Evolutionary conservation across 2,888 invertebrate genomes (phyloP).

Genomic region (Beris morrisii): DNA sequence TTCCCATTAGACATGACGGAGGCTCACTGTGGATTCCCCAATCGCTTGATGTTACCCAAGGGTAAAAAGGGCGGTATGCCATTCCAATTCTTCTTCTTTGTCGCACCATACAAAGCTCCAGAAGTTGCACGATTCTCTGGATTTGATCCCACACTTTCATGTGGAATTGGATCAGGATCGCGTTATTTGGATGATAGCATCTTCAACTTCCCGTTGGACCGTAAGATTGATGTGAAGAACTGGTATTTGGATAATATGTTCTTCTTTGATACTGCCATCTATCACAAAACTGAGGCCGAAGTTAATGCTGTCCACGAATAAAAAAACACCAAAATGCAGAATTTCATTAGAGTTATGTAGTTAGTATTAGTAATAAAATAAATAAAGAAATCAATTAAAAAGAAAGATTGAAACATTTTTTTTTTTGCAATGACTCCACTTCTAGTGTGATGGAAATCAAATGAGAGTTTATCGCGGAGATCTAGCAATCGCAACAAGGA

Average conservation of each 20-base stretch:
- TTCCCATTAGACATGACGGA: slow-evolving; percentile 58
- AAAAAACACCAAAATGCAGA: too few relatives aligned
- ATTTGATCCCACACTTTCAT: slow-evolving; percentile 59
- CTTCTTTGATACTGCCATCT: slow-evolving; percentile 67
- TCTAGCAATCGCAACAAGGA: too few relatives aligned
- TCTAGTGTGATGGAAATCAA: too few relatives aligned
- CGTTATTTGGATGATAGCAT: slow-evolving; percentile 64
- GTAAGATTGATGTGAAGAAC: slow-evolving; percentile 61
- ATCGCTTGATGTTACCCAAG: slow-evolving; percentile 67
- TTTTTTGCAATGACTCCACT: too few relatives aligned
- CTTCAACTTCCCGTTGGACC: slow-evolving; percentile 75
- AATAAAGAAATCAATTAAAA: too few relatives aligned
- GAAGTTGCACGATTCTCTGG: slow-evolving; percentile 55
- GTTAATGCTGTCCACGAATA: slow-evolving; percentile 8
- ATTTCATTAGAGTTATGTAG: too few relatives aligned
- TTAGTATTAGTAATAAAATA: too few relatives aligned
- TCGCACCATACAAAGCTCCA: slow-evolving; percentile 59
- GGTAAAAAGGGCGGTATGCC: slow-evolving; percentile 65
- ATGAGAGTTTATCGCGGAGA: too few relatives aligned
- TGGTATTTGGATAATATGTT: slow-evolving; percentile 70
- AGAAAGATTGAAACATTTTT: too few relatives aligned
- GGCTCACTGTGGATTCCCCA: slow-evolving; percentile 64
- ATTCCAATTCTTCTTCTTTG: slow-evolving; percentile 64
- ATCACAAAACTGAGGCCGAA: slow-evolving; percentile 61
- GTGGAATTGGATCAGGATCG: slow-evolving; percentile 61